Evolutionary conservation across 2,797 vertebrate genomes (phyloP).

Genomic region (Chaetophractus vellerosus): DNA sequence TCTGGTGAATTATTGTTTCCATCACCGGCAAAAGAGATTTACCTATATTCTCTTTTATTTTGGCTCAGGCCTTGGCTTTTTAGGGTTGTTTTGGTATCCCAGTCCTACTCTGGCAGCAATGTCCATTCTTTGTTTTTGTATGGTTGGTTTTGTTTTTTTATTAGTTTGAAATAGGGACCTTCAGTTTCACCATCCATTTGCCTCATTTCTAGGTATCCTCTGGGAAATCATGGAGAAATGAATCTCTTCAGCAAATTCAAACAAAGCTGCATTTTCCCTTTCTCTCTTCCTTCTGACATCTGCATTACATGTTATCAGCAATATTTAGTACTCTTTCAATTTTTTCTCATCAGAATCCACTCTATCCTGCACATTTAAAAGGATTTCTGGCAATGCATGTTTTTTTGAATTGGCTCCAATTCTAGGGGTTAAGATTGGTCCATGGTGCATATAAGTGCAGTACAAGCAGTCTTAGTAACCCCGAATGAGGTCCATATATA

Average conservation of each 20-base stretch:
- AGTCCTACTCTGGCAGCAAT: background rate
- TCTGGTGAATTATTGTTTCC: slow-evolving; percentile 31
- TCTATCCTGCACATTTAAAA: slow-evolving; percentile 33
- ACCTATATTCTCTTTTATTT: slow-evolving; percentile 53
- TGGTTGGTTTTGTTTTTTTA: background rate
- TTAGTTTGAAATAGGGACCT: background rate
- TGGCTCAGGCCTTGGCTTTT: background rate
- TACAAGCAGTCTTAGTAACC: slow-evolving; percentile 20
- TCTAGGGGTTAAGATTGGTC: background rate
- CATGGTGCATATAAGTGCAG: background rate
- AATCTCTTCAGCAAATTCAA: slow-evolving; percentile 36
- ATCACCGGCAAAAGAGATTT: slow-evolving; percentile 35
- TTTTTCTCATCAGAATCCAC: background rate
- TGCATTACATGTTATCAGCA: slow-evolving; percentile 40
- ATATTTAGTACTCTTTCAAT: slow-evolving; percentile 18
- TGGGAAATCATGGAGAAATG: slow-evolving; percentile 34
- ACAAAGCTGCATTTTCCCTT: background rate
- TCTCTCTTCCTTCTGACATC: background rate
- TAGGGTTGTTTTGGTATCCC: background rate
- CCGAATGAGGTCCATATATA: background rate
- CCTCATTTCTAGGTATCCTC: background rate
- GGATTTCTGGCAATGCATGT: slow-evolving; percentile 18
- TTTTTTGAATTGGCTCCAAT: background rate
- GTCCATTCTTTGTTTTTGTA: background rate
- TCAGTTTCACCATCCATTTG: background rate